Evolutionary conservation across 2,888 invertebrate genomes (phyloP).

Genomic region (Amphipoea lucens): DNA sequence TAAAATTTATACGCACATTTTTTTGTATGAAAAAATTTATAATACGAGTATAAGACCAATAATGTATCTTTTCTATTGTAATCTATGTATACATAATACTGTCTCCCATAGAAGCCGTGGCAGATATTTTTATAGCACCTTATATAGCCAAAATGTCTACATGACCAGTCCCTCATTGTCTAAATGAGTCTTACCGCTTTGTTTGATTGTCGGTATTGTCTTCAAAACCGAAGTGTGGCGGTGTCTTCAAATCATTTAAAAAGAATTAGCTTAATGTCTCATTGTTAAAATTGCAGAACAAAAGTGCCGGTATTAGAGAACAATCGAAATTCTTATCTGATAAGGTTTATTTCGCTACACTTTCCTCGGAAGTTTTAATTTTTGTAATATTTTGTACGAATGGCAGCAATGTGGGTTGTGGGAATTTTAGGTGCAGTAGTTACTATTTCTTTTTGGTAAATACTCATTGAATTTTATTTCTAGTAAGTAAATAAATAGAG

Average conservation of each 20-base stretch:
- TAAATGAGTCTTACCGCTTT: conserved; percentile 11
- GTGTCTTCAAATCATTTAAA: conserved; percentile 70
- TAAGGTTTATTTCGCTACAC: conserved; percentile 49
- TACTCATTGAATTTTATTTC: not conserved
- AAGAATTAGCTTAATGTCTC: conserved; percentile 77
- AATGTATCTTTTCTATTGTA: no score
- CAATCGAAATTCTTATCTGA: conserved; percentile 72
- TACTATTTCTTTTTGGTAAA: not conserved
- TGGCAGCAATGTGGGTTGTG: not conserved
- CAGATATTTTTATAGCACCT: no score
- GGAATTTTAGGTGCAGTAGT: conserved; percentile 16
- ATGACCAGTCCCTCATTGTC: conserved; percentile 9
- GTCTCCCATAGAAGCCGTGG: no score
- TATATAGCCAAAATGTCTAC: conserved; percentile 26
- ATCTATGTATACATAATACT: no score
- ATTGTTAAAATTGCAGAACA: conserved; percentile 76
- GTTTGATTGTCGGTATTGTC: conserved; percentile 30
- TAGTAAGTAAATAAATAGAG: not conserved
- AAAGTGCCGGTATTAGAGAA: conserved; percentile 73
- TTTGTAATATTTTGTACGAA: conserved; percentile 17
- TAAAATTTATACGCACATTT: no score
- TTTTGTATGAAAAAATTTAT: no score
- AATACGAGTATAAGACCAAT: no score
- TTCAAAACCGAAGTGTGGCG: conserved; percentile 53
- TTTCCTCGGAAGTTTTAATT: conserved; percentile 56